phyloP scores from a whole-genome alignment of 2,888 invertebrate species.

The Acanthosoma haemorrhoidale region DNA sequence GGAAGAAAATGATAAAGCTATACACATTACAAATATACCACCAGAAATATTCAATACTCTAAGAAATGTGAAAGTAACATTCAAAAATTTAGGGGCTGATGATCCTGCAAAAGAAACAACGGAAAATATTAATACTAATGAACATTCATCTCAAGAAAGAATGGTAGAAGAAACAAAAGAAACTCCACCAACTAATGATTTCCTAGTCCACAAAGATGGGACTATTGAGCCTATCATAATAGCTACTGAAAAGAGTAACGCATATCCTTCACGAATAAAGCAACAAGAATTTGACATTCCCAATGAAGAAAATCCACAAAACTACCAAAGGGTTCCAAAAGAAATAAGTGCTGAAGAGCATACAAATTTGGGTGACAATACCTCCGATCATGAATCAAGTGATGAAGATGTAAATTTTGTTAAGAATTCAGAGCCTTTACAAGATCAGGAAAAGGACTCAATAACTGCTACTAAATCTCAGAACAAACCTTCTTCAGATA shows the following conservation, averaged over 20 bases:
- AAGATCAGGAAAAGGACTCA: not conserved
- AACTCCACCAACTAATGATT: not conserved
- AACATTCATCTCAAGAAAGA: not conserved
- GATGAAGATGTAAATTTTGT: not conserved
- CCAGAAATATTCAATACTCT: conserved; percentile 11
- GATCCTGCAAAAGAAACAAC: not conserved
- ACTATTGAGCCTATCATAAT: not conserved
- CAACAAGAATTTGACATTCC: not conserved
- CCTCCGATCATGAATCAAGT: not conserved
- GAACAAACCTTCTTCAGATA: not conserved
- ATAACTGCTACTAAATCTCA: not conserved
- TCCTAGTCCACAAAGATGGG: not conserved
- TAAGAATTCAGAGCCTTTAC: not conserved
- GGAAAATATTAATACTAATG: not conserved
- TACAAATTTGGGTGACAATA: not conserved
- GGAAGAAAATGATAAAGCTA: not conserved
- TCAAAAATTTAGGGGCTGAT: conserved; percentile 1
- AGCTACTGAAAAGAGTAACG: not conserved
- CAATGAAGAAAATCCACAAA: not conserved
- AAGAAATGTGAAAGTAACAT: conserved; percentile 17
- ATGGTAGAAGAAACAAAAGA: not conserved
- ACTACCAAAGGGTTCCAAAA: not conserved
- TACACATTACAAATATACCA: conserved; percentile 13
- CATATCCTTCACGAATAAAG: not conserved
- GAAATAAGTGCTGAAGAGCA: not conserved